Evolutionary conservation across 2,113 vertebrate genomes (phyloP).

Genomic region (Noturus placidus): DNA sequence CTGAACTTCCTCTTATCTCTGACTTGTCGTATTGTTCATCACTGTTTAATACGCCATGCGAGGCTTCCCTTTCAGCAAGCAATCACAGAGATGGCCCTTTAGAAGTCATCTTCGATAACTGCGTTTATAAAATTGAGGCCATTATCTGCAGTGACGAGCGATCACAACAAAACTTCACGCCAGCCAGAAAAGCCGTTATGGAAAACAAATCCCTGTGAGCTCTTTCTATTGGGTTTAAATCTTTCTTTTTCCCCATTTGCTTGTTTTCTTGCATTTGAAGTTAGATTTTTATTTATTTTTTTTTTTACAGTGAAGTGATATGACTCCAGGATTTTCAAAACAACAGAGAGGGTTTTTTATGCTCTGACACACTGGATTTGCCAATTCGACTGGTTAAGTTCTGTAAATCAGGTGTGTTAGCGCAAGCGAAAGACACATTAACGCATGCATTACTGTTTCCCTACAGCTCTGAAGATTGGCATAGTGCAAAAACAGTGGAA

Average conservation of each 20-base stretch:
- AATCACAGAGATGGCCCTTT: background rate
- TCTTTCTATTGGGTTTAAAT: background rate
- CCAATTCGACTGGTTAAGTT: background rate
- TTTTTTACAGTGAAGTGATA: background rate
- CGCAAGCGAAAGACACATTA: background rate
- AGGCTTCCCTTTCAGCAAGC: background rate
- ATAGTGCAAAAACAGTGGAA: background rate
- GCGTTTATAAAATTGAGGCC: background rate
- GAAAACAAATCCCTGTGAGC: background rate
- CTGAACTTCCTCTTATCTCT: background rate
- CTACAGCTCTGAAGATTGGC: background rate
- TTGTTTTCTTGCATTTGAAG: conserved; percentile 23
- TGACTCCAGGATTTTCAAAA: background rate
- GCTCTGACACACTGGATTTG: background rate
- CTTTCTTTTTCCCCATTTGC: background rate
- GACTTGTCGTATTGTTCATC: background rate
- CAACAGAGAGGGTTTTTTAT: background rate
- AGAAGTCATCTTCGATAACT: background rate
- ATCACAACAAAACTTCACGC: background rate
- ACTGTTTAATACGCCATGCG: background rate
- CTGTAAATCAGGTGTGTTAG: background rate
- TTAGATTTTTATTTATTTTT: background rate
- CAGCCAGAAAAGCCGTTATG: background rate
- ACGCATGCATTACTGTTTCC: background rate
- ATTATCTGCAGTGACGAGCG: background rate